A percentile compares a stretch with the other conserved stretches of the same genome.
phyloP scores from a whole-genome alignment of 1,140 invertebrate genomes.

The Drosophila seguyi region DNA sequence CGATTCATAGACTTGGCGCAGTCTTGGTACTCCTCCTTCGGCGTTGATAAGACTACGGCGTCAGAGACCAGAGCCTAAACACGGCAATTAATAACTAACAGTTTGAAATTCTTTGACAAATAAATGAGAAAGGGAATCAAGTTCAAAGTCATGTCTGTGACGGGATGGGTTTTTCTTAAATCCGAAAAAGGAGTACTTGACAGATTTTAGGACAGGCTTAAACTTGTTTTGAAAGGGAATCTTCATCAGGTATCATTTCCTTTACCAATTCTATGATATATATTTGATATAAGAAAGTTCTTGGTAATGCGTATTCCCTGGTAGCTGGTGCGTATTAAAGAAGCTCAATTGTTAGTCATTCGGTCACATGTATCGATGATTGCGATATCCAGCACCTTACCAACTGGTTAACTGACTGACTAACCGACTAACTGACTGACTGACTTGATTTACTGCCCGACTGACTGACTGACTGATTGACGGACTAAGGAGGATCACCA shows the following conservation, averaged over 20 bases:
- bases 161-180: neutral
- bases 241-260: neutral
- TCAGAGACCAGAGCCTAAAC: conserved; percentile 37
- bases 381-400: conserved; percentile 1
- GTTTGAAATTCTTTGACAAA: neutral
- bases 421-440: conserved; percentile 18
- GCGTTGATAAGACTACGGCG: conserved; percentile 50
- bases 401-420: conserved; percentile 1
- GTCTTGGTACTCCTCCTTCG: conserved; percentile 20
- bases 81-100: conserved; percentile 61
- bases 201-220: neutral
- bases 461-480: conserved; percentile 16
- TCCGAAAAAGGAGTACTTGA: neutral
- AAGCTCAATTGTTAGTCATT: conserved; percentile 16
- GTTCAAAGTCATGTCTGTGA: neutral
- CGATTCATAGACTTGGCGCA: neutral
- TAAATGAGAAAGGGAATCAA: neutral
- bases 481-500: conserved; percentile 22
- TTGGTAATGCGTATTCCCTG: neutral
- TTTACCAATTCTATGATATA: neutral
- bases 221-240: too few relatives aligned
- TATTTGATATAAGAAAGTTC: neutral
- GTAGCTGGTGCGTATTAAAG: neutral
- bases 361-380: conserved; percentile 32
- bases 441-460: conserved; percentile 17